These are phyloP conservation scores for Hirtodrosophila trivittata DNA, from an alignment of 2,888 invertebrate species.

Conservation along the genomic window DNA sequence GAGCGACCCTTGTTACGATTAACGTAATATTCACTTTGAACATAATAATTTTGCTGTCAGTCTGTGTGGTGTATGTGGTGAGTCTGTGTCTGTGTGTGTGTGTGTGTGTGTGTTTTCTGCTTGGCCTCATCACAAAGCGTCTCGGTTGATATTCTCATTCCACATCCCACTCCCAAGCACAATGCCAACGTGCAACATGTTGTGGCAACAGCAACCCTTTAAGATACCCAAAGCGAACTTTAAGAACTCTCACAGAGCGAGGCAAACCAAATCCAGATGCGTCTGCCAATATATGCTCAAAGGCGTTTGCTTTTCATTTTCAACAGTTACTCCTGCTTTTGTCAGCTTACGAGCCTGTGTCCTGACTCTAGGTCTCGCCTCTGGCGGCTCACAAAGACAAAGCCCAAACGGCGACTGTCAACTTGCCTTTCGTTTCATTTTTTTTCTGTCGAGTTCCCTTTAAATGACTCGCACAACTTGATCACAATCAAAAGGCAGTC, in stretches of 20 bases:
- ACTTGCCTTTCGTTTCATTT: conserved; percentile 13
- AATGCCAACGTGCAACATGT: conserved; percentile 36
- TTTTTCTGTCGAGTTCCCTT: neutral
- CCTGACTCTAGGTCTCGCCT: neutral
- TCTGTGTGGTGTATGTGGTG: conserved; percentile 3
- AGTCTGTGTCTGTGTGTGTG: conserved; percentile 2
- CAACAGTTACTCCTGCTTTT: neutral
- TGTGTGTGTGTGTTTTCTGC: conserved; percentile 9
- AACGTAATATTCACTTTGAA: conserved; percentile 69
- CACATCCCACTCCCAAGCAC: no score
- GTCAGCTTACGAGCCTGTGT: conserved; percentile 20
- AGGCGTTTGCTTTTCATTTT: neutral
- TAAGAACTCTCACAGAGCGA: conserved; percentile 4
- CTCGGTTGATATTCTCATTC: conserved; percentile 9
- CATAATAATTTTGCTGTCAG: conserved; percentile 50
- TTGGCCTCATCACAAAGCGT: conserved; percentile 1
- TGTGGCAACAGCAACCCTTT: conserved; percentile 42
- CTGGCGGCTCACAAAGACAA: conserved; percentile 26
- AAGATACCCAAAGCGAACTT: neutral
- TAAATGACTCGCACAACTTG: no score
- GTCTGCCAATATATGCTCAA: neutral
- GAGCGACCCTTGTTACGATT: conserved; percentile 59
- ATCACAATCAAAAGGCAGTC: no score
- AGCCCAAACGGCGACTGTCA: conserved; percentile 47
- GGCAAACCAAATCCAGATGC: conserved; percentile 31